phyloP scores from a whole-genome alignment of 2,888 invertebrate species.

The Matsumyia berberina region DNA sequence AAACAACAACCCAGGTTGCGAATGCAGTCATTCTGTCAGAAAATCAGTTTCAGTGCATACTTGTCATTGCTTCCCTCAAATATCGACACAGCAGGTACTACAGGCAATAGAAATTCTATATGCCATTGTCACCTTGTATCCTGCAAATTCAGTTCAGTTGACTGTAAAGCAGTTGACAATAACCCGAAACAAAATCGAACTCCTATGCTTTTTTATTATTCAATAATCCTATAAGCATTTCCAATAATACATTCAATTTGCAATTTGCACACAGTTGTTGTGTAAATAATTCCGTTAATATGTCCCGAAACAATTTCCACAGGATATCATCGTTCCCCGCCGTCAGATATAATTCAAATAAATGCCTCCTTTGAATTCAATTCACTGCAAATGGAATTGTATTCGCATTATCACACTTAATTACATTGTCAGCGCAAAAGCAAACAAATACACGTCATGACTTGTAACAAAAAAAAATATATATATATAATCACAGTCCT shows the following conservation, averaged over 20 bases:
- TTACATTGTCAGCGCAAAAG: slow-evolving; percentile 69
- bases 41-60: no score
- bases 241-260: not conserved
- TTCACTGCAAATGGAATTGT: slow-evolving; percentile 55
- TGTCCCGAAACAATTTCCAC: slow-evolving; percentile 27
- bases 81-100: no score
- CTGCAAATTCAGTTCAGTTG: no score
- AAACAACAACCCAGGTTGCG: no score
- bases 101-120: no score
- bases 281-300: not conserved
- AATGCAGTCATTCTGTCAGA: no score
- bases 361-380: slow-evolving; percentile 48
- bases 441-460: slow-evolving; percentile 56
- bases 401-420: slow-evolving; percentile 74
- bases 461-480: slow-evolving; percentile 35
- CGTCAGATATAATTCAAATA: slow-evolving; percentile 29
- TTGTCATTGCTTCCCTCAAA: no score
- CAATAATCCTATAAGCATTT: slow-evolving; percentile 9
- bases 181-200: no score
- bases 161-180: no score
- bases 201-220: no score
- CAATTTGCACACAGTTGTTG: slow-evolving; percentile 21
- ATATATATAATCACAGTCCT: slow-evolving; percentile 51
- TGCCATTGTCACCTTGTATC: no score
- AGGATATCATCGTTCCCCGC: not conserved